phyloP scores from a whole-genome alignment of 2,888 invertebrate species.

The Drosophila dives region DNA sequence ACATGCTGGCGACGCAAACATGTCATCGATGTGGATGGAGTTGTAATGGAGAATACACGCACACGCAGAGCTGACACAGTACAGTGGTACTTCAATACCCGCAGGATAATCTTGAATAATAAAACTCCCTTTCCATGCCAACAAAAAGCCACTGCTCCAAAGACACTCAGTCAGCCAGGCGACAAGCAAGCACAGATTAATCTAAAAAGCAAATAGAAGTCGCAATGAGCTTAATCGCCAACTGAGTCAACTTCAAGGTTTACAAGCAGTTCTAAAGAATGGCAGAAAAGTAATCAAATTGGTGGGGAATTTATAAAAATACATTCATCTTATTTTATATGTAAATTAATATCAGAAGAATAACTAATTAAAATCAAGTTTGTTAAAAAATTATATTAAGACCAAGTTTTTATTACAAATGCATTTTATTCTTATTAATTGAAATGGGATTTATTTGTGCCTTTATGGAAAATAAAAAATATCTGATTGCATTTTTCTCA shows the following conservation, averaged over 20 bases:
- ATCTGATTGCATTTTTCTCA: too few relatives aligned
- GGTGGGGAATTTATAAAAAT: not conserved
- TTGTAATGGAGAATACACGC: slow-evolving; percentile 45
- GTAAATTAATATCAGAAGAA: not conserved
- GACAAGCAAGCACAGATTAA: slow-evolving; percentile 39
- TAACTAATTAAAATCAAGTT: not conserved
- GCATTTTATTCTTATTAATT: not conserved
- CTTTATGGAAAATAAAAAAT: too few relatives aligned
- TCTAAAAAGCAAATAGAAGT: slow-evolving; percentile 19
- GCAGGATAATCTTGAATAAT: slow-evolving; percentile 81
- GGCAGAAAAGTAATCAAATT: not conserved
- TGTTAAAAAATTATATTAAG: not conserved
- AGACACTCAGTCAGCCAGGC: slow-evolving; percentile 40
- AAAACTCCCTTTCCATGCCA: slow-evolving; percentile 49
- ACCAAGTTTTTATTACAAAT: not conserved
- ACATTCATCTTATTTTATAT: not conserved
- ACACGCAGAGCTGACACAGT: slow-evolving; percentile 24
- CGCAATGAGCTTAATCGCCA: slow-evolving; percentile 3
- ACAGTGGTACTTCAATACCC: slow-evolving; percentile 71
- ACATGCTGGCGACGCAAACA: slow-evolving; percentile 80
- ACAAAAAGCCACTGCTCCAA: slow-evolving; percentile 17
- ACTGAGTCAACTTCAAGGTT: slow-evolving; percentile 10
- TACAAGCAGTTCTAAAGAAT: not conserved
- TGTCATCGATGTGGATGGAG: slow-evolving; percentile 69
- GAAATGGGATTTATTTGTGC: not conserved